Evolutionary conservation across 2,797 vertebrate genomes (phyloP).

Genomic region (Acanthopagrus latus): DNA sequence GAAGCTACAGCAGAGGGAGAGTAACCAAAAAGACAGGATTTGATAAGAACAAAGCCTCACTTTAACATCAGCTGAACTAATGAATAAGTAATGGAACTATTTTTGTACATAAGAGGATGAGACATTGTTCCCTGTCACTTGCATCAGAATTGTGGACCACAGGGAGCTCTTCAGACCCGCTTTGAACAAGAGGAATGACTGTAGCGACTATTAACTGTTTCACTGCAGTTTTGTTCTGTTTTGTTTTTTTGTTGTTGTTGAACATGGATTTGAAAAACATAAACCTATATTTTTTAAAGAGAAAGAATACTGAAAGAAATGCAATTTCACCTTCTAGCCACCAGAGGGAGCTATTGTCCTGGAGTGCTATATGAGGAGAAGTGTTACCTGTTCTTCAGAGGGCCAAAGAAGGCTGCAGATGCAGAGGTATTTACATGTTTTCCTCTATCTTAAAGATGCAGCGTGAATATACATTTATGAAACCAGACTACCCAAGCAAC

Average conservation of each 20-base stretch:
- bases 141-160: background rate
- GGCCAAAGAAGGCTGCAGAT: constrained; percentile 38
- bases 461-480: background rate
- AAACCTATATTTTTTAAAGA: background rate
- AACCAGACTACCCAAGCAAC: background rate
- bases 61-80: background rate
- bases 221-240: background rate
- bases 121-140: background rate
- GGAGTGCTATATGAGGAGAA: constrained; percentile 50
- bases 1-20: background rate
- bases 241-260: background rate
- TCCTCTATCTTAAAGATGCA: background rate
- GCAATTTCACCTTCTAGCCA: constrained; percentile 58
- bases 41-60: background rate
- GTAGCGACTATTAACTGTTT: background rate
- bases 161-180: background rate
- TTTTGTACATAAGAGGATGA: background rate
- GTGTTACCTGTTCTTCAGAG: constrained; percentile 69
- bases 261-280: background rate
- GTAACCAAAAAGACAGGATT: too few species aligned
- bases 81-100: too few species aligned
- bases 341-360: constrained; percentile 43
- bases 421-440: constrained; percentile 60
- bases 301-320: constrained; percentile 4
- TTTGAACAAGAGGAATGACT: background rate